Evolutionary conservation across 2,113 vertebrate species (phyloP).

Genomic region (Etheostoma spectabile): DNA sequence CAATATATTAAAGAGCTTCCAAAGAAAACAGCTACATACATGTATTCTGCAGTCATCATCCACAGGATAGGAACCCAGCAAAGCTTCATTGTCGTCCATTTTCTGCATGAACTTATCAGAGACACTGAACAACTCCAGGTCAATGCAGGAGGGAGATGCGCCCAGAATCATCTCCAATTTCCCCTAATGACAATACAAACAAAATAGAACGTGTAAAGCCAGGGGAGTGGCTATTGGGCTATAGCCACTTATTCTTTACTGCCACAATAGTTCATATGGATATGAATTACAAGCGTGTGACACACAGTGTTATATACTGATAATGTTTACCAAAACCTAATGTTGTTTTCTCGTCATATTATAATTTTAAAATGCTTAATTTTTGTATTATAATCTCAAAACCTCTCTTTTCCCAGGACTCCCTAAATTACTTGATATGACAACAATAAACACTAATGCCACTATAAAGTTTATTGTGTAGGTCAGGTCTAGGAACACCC

Average conservation of each 20-base stretch:
- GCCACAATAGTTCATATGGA: too few species aligned
- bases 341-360: too few species aligned
- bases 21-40: constrained; percentile 75
- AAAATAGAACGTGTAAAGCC: background rate
- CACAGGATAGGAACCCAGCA: constrained; percentile 91
- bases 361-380: too few species aligned
- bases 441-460: background rate
- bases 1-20: background rate
- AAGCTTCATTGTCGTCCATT: constrained; percentile 88
- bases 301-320: too few species aligned
- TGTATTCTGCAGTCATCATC: constrained; percentile 92
- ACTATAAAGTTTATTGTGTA: background rate
- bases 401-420: too few species aligned
- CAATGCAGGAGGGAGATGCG: constrained; percentile 86
- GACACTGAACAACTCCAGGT: constrained; percentile 87
- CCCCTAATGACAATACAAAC: constrained; percentile 72
- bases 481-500: background rate
- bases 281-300: too few species aligned
- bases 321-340: too few species aligned
- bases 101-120: constrained; percentile 86
- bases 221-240: too few species aligned
- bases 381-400: too few species aligned
- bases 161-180: constrained; percentile 91
- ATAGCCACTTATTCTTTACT: too few species aligned
- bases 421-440: too few species aligned